Evolutionary conservation across 2,113 vertebrate genomes (phyloP), one percentile per base, ranked within the genome.

Genomic region (Meles meles): DNA sequence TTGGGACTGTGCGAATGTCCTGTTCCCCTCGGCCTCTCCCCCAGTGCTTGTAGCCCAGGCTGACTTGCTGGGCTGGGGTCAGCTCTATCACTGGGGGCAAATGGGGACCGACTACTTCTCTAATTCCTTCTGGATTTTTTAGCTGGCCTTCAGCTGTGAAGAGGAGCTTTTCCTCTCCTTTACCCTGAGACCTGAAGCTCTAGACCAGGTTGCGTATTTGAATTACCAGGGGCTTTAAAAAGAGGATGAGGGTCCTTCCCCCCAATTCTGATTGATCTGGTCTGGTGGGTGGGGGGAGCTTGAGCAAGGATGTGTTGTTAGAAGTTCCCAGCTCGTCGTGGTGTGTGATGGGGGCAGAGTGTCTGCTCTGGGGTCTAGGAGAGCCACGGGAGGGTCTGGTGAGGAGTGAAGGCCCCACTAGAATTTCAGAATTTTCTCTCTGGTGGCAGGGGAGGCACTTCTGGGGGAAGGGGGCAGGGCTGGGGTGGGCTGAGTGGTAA

Each of bases 401-500:
- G 44, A 61, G 44, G 34, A 44, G 13, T 0, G 8, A 59, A 1
- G 25, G 7, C 27, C 47, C 59, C 34, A n/a, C 0, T 14, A 59
- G 34, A 84, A 14, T 42, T 47, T 79, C 11, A 10, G n/a, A 67
- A 82, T 42, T 20, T 20, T 10, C 29, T 71, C 23, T 39, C 52
- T 11, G 21, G 47, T 21, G 34, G 71, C 37, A 65, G 44, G 39
- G 61, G 34, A 15, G 47, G 39, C 7, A 0, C 34, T 88, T 39
- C 47, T 17, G 2, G 63, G 37, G 2, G 7, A 20, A 18, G 57
- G 57, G 52, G 42, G 63, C 42, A 12, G 37, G 14, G 21, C 17
- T 6, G 7, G 69, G 37, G 39, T 47, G 82, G 12, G 27, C 59
- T 0, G 4, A 52, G 34, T 0, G 2, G 42, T 1, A 12, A 23